Evolutionary conservation across 2,113 vertebrate genomes (phyloP), one percentile per base, ranked within the genome.

Genomic region (Litocranius walleri): DNA sequence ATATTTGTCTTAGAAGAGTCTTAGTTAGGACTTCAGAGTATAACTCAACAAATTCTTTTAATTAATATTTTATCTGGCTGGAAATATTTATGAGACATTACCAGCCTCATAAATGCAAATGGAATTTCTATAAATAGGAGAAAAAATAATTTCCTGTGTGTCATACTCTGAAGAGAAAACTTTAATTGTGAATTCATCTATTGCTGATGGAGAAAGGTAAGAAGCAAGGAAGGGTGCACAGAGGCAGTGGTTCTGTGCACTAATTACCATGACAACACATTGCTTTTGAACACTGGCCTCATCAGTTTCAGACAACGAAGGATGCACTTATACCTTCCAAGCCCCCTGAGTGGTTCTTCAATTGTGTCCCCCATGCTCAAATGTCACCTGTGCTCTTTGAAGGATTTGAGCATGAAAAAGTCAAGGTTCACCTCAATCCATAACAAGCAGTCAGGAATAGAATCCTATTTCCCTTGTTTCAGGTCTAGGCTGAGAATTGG

Each of bases 81-180:
- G 67, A 98, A 98, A 98, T 98, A 97, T 98, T 95, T 96, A 96
- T 98, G 94, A 98, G 97, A 95, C 88, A 93, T 95, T 93, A 93
- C 36, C 57, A 83, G 52, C 89, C 74, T 98, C 97, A 98, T 97
- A 97, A 96, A 98, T 97, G 90, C 96, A 98, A 98, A 93, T 93
- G n/a, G 71, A 88, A 97, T 94, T 96, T 97, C 97, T 97, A 97
- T 95, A 97, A 98, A 98, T 91, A 95, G 96, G 86, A 94, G 50
- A 33, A 95, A 97, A 97, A 91, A 82, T 93, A 91, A 97, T 95
- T 94, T 97, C 86, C 94, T 90, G 52, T 29, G 81, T 89, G 90
- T 94, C 77, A 57, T 64, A 59, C 45, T 94, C 84, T 56, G 54
- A 92, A 93, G 74, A 96, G 96, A 82, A 98, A 71, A 83, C 29